Evolutionary conservation across 2,113 vertebrate genomes (phyloP), one percentile per base, ranked within the genome.

Genomic region (Thinocorus orbignyianus): DNA sequence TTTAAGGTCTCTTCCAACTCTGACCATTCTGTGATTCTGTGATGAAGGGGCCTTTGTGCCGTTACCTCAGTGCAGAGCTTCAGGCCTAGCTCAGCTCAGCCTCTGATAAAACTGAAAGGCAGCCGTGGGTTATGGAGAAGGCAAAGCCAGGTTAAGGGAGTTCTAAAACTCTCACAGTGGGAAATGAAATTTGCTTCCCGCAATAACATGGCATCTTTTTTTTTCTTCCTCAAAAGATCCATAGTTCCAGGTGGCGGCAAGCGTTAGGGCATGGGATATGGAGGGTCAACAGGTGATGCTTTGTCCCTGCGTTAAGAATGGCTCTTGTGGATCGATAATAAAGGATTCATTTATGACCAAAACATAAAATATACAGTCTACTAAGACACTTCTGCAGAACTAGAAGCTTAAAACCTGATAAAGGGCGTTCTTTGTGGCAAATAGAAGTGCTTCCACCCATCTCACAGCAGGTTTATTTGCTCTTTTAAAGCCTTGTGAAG

Each of bases 81-180:
- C 76, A 62, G n/a, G 25, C 11, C 51, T 13, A 52, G 73, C 51
- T 28, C 17, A 5, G 2, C 60, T 65, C 2, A 2, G 49, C 8
- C 61, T 20, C 54, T 1, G 19, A 26, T n/a, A 61, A 28, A 60
- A 39, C 0, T 35, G 11, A 72, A 79, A 81, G 52, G 41, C 41
- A 70, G n/a, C 10, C 76, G 52, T 39, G 2, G 1, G 4, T 46
- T 20, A 46, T 9, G 46, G 46, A 46, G 2, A 74, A 13, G 11
- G 68, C 57, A 79, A 55, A 68, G 20, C 33, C 83, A 92, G 69
- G 73, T 92, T 93, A 79, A 64, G 28, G 13, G 28, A 49, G 5
- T 20, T 20, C 14, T 30, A 28, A 69, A 65, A n/a, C 2, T 1
- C 11, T 35, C 39, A 58, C 0, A 2, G 25, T 28, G n/a, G 30